Evolutionary conservation across 2,888 invertebrate species (phyloP).

Genomic region (Listrodromus nycthemerus): DNA sequence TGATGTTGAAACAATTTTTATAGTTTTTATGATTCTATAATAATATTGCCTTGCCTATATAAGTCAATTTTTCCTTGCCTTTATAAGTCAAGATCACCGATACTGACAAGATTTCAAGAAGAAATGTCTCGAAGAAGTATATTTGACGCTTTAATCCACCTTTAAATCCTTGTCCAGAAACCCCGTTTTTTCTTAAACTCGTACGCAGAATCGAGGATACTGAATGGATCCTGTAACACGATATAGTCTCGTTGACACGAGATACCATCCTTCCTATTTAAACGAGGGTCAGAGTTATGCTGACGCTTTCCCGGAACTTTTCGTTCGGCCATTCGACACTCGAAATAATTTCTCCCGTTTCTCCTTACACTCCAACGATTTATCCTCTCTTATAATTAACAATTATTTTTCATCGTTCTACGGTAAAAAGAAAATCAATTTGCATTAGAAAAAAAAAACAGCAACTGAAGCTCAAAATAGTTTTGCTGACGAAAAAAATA

Average conservation of each 20-base stretch:
- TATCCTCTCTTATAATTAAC: background rate
- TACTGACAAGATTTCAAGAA: background rate
- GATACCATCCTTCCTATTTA: constrained; percentile 51
- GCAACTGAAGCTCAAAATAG: background rate
- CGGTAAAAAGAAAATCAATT: background rate
- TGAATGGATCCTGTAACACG: constrained; percentile 62
- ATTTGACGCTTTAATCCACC: constrained; percentile 58
- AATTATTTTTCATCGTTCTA: background rate
- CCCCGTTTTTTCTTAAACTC: constrained; percentile 37
- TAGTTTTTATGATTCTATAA: background rate
- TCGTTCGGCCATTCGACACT: constrained; percentile 28
- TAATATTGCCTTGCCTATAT: background rate
- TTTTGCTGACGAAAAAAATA: background rate
- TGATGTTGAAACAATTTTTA: background rate
- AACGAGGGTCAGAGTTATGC: constrained; percentile 51
- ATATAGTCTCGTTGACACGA: constrained; percentile 51
- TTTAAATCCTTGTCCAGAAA: constrained; percentile 59
- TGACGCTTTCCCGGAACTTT: constrained; percentile 54
- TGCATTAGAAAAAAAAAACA: background rate
- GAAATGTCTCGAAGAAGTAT: constrained; percentile 18
- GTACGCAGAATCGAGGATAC: constrained; percentile 53
- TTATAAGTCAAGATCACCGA: background rate
- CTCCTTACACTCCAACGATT: background rate
- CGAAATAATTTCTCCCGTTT: background rate
- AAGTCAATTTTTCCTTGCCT: background rate